Percentiles rank a stretch among this genome's conserved stretches.
Evolutionary conservation across 2,888 invertebrate genomes (phyloP).

Genomic region (Hesperia comma): DNA sequence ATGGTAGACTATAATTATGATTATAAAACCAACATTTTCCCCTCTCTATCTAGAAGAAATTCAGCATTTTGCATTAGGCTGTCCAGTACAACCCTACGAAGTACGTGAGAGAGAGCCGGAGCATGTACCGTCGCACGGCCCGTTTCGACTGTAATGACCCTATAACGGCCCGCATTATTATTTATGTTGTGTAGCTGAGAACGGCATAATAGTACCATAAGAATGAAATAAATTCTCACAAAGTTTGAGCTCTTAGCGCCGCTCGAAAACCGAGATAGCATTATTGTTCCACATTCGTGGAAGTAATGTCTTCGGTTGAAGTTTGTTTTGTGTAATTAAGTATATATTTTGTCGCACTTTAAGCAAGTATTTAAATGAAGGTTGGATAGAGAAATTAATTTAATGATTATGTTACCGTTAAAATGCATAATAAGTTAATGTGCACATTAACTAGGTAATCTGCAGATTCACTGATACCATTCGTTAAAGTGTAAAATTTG

Average conservation of each 20-base stretch:
- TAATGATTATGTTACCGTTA: too few relatives aligned
- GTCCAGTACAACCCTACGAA: conserved; percentile 29
- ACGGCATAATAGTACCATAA: conserved; percentile 82
- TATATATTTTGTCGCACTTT: conserved; percentile 21
- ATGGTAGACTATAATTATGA: too few relatives aligned
- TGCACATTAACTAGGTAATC: too few relatives aligned
- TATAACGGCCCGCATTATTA: conserved; percentile 81
- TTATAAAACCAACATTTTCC: too few relatives aligned
- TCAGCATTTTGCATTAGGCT: conserved; percentile 9
- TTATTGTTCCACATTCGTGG: conserved; percentile 73
- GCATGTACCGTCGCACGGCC: conserved; percentile 66
- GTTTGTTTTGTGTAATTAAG: conserved; percentile 31
- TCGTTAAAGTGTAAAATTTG: too few relatives aligned
- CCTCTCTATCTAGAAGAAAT: not conserved
- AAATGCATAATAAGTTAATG: too few relatives aligned
- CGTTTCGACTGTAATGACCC: conserved; percentile 78
- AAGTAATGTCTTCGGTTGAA: conserved; percentile 55
- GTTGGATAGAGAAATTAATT: too few relatives aligned
- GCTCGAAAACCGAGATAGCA: conserved; percentile 72
- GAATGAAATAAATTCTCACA: conserved; percentile 80
- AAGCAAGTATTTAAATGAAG: conserved; percentile 6
- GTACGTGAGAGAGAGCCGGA: conserved; percentile 50
- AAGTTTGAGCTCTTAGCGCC: conserved; percentile 76
- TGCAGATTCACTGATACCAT: too few relatives aligned
- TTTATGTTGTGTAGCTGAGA: conserved; percentile 82